phyloP scores from a whole-genome alignment of 1,140 invertebrate genomes.

The Camponotus floridanus region DNA sequence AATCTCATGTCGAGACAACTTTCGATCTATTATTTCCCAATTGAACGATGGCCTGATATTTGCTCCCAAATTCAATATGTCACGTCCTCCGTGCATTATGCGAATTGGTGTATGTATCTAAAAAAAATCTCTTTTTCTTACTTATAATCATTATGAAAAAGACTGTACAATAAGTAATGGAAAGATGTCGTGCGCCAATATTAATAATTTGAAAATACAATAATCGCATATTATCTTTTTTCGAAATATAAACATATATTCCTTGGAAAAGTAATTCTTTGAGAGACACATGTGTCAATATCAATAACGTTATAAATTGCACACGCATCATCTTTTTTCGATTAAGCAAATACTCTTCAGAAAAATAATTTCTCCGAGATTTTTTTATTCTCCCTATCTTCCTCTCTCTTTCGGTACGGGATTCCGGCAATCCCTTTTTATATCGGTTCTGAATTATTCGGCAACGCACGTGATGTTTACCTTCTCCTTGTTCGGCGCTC shows the following conservation, averaged over 20 bases:
- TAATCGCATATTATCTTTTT: not conserved
- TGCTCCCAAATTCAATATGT: constrained; percentile 76
- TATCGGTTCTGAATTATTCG: not conserved
- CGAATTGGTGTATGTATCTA: constrained; percentile 35
- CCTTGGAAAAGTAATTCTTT: not conserved
- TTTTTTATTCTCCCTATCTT: not conserved
- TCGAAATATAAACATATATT: not conserved
- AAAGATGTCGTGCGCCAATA: not conserved
- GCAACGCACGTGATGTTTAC: not conserved
- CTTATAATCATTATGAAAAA: not conserved
- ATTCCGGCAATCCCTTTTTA: not conserved
- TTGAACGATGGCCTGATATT: constrained; percentile 70
- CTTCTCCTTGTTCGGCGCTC: not conserved
- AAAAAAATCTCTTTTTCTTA: not conserved
- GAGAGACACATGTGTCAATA: not conserved
- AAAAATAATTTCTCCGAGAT: not conserved
- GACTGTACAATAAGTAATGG: no score
- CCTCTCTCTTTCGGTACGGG: not conserved
- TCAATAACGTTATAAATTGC: not conserved
- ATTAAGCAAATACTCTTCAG: not conserved
- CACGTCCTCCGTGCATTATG: constrained; percentile 64
- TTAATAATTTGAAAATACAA: not conserved
- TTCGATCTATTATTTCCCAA: constrained; percentile 72
- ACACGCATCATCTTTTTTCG: not conserved
- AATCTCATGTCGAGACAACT: constrained; percentile 56